phyloP scores from a whole-genome alignment of 1,140 invertebrate species.

The Saccostrea glomerata region DNA sequence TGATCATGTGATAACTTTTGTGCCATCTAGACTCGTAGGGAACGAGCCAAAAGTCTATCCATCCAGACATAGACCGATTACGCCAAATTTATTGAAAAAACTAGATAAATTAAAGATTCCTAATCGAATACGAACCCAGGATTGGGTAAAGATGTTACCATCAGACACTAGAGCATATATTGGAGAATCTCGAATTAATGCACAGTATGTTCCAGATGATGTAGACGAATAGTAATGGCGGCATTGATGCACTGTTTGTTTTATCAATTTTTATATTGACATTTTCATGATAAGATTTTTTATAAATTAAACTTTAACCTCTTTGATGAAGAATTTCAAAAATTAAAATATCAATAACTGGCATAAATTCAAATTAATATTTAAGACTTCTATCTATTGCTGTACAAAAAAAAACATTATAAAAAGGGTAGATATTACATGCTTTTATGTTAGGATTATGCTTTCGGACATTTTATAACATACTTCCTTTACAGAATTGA shows the following conservation, averaged over 20 bases:
- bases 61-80: conserved; percentile 9
- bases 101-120: conserved; percentile 36
- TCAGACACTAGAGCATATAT: conserved; percentile 25
- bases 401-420: background rate
- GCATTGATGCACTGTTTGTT: background rate
- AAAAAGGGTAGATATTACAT: background rate
- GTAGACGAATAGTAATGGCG: background rate
- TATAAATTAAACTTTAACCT: no score
- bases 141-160: conserved; percentile 36
- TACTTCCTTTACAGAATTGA: no score
- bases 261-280: background rate
- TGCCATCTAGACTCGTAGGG: background rate
- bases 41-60: conserved; percentile 3
- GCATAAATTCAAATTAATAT: no score
- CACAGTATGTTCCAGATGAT: conserved; percentile 6
- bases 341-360: no score
- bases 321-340: no score
- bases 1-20: background rate
- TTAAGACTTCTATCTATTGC: background rate
- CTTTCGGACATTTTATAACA: no score
- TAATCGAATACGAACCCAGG: conserved; percentile 14
- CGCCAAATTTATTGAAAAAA: conserved; percentile 38
- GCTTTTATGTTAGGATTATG: no score
- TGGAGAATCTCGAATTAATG: conserved; percentile 19
- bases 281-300: background rate